Percentiles rank a stretch among this genome's conserved stretches.
Evolutionary conservation across 2,113 vertebrate species (phyloP).

Genomic region (Apodemus sylvaticus): DNA sequence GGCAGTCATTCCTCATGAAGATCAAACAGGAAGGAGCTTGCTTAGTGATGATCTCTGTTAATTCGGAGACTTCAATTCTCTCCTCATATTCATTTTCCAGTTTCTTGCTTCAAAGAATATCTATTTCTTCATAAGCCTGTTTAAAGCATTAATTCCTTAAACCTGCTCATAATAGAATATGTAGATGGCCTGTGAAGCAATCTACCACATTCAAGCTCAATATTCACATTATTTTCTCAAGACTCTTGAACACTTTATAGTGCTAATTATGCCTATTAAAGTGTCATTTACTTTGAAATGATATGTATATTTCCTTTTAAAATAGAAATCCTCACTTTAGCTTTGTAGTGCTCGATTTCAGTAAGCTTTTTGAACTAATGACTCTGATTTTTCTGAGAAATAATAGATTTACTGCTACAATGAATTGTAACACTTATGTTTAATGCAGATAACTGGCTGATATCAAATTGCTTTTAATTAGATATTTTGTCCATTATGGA

Average conservation of each 20-base stretch:
- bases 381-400: slow-evolving; percentile 88
- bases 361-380: slow-evolving; percentile 84
- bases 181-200: slow-evolving; percentile 84
- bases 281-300: slow-evolving; percentile 87
- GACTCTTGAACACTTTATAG: slow-evolving; percentile 87
- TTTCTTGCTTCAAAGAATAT: slow-evolving; percentile 78
- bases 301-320: slow-evolving; percentile 81
- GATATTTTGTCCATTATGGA: slow-evolving; percentile 83
- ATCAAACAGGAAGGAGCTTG: slow-evolving; percentile 50
- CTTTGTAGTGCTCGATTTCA: slow-evolving; percentile 89
- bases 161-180: slow-evolving; percentile 85
- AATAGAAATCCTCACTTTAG: slow-evolving; percentile 87
- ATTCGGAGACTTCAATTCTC: slow-evolving; percentile 68
- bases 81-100: slow-evolving; percentile 72
- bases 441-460: slow-evolving; percentile 90
- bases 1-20: slow-evolving; percentile 47
- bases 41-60: slow-evolving; percentile 65
- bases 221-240: slow-evolving; percentile 86
- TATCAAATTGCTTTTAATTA: slow-evolving; percentile 91
- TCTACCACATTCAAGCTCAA: slow-evolving; percentile 85
- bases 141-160: slow-evolving; percentile 87
- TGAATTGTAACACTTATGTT: slow-evolving; percentile 89
- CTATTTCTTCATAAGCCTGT: slow-evolving; percentile 79
- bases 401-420: slow-evolving; percentile 85
- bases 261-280: slow-evolving; percentile 91